Conservation (phyloP, 1,140 invertebrate species). For the Battus philenor region DNA sequence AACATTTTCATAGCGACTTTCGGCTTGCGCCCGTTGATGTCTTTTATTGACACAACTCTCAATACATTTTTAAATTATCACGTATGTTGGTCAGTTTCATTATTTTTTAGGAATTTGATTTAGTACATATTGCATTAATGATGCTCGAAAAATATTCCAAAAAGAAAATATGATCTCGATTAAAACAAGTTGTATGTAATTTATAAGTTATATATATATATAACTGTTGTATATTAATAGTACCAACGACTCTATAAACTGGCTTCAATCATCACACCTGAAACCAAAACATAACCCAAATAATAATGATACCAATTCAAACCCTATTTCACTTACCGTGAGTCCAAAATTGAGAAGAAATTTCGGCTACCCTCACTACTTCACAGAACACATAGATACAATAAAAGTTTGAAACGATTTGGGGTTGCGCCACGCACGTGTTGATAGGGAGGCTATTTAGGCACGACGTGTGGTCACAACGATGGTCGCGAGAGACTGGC, state of each 20-base stretch:
- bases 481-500: constrained; percentile 63
- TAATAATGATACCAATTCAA: constrained; percentile 8
- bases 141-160: no score
- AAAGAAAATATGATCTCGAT: no score
- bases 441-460: constrained; percentile 35
- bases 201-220: no score
- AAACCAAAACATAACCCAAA: constrained; percentile 33
- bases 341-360: constrained; percentile 26
- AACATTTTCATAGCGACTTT: constrained; percentile 32
- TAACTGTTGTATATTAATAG: constrained; percentile 6
- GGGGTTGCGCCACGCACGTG: constrained; percentile 65
- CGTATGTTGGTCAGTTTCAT: no score
- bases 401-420: constrained; percentile 55
- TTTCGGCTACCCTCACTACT: constrained; percentile 36
- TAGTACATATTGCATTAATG: no score
- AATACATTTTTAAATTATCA: no score
- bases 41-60: constrained; percentile 51
- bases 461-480: constrained; percentile 53
- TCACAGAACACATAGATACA: constrained; percentile 48
- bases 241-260: constrained; percentile 3
- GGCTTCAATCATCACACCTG: constrained; percentile 4
- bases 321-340: constrained; percentile 37
- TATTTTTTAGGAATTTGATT: no score
- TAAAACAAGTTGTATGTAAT: no score
- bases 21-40: constrained; percentile 52